These are phyloP conservation scores for Pachyseris speciosa DNA, from an alignment of 64 coral and sea anemone species.

Conservation along the genomic window DNA sequence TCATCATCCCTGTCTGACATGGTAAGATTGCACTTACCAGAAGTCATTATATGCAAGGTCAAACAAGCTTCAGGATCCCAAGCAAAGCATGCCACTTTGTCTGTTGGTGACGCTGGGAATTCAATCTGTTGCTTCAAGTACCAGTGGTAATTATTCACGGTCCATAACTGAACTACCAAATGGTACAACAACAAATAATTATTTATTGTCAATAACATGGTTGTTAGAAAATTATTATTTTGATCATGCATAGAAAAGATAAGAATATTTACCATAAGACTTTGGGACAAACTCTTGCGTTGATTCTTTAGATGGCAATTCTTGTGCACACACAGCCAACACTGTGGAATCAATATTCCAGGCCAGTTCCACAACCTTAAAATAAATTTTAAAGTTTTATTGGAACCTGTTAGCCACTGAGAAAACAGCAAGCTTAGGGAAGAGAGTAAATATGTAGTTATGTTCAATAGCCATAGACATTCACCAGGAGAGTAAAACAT, in stretches of 20 bases:
- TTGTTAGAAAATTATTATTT: too few relatives aligned
- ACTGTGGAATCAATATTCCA: conserved; percentile 90
- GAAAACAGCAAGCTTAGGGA: background rate
- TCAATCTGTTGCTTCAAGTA: conserved; percentile 91
- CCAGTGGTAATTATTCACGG: conserved; percentile 98
- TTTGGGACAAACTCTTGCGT: conserved; percentile 54
- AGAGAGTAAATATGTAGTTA: background rate
- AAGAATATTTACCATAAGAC: conserved; percentile 73
- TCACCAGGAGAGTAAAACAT: background rate
- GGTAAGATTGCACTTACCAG: conserved; percentile 30
- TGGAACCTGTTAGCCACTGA: too few relatives aligned
- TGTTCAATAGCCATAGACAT: background rate
- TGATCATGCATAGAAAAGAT: too few relatives aligned
- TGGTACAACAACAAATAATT: too few relatives aligned
- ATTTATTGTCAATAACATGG: too few relatives aligned
- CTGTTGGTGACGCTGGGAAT: conserved; percentile 62
- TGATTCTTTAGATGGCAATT: conserved; percentile 45
- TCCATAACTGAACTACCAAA: conserved; percentile 88
- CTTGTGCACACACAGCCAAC: conserved; percentile 78
- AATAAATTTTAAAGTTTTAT: too few relatives aligned
- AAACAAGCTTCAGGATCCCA: conserved; percentile 90
- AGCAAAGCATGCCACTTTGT: conserved; percentile 70
- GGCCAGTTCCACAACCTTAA: conserved; percentile 79
- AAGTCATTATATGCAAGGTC: conserved; percentile 76
- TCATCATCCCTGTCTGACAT: too few relatives aligned